phyloP scores from a whole-genome alignment of 2,888 invertebrate genomes.

The Thysanoteuthis rhombus region DNA sequence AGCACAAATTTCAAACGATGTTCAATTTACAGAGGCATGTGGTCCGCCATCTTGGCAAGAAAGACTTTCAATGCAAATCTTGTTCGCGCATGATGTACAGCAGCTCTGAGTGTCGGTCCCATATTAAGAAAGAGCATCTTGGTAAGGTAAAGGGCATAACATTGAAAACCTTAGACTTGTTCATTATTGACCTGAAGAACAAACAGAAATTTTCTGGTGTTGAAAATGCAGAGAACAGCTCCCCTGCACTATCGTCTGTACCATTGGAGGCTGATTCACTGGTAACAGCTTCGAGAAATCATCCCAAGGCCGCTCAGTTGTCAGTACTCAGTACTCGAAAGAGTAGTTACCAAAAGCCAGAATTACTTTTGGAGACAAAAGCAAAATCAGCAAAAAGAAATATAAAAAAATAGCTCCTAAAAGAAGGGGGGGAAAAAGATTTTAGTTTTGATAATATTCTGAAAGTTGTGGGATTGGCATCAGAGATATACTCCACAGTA shows the following conservation, averaged over 20 bases:
- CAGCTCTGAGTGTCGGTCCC: conserved; percentile 54
- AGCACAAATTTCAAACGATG: background rate
- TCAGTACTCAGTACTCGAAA: conserved; percentile 20
- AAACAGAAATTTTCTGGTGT: background rate
- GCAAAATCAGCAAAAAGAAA: background rate
- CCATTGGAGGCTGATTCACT: background rate
- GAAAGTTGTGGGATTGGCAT: background rate
- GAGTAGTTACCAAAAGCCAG: background rate
- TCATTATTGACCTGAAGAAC: conserved; percentile 52
- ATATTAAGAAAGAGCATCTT: conserved; percentile 50
- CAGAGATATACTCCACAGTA: background rate
- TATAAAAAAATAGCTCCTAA: background rate
- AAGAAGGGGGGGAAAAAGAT: background rate
- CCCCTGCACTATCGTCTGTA: background rate
- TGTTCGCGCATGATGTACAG: conserved; percentile 72
- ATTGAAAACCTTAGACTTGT: conserved; percentile 34
- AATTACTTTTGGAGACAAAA: background rate
- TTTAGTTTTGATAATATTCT: background rate
- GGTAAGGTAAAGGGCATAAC: conserved; percentile 35
- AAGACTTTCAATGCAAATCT: conserved; percentile 50
- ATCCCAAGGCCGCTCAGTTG: background rate
- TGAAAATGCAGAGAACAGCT: background rate
- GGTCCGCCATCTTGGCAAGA: background rate
- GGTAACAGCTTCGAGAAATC: background rate
- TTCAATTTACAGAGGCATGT: background rate